phyloP scores from a whole-genome alignment of 2,888 invertebrate genomes.

The Pasiphila rectangulata region DNA sequence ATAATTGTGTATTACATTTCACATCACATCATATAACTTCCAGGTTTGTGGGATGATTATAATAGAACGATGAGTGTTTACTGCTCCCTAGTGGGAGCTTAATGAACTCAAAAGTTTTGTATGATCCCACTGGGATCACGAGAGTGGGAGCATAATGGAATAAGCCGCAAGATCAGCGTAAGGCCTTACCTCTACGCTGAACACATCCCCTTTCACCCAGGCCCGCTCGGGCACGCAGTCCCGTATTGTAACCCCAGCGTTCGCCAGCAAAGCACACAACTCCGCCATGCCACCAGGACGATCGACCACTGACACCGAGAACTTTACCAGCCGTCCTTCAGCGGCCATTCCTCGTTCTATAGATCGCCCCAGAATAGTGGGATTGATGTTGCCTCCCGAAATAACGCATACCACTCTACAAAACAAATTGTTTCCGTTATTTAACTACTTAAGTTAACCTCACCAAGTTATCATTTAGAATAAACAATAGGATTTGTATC shows the following conservation, averaged over 20 bases:
- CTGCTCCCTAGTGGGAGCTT: too few relatives aligned
- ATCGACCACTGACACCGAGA: slow-evolving; percentile 86
- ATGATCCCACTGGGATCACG: too few relatives aligned
- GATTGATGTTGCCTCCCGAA: slow-evolving; percentile 95
- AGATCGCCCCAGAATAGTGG: slow-evolving; percentile 91
- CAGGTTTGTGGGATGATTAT: too few relatives aligned
- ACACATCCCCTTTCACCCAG: slow-evolving; percentile 95
- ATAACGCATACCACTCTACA: slow-evolving; percentile 89
- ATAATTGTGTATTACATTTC: too few relatives aligned
- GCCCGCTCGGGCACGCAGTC: slow-evolving; percentile 97
- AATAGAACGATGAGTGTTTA: too few relatives aligned
- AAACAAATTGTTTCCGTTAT: neutral
- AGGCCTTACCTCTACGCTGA: slow-evolving; percentile 68
- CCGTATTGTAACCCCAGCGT: slow-evolving; percentile 91
- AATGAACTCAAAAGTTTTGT: too few relatives aligned
- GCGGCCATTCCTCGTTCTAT: slow-evolving; percentile 94
- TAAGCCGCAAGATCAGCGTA: too few relatives aligned
- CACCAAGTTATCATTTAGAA: too few relatives aligned
- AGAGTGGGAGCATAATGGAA: too few relatives aligned
- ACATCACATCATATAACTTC: too few relatives aligned
- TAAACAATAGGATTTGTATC: too few relatives aligned
- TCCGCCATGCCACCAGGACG: slow-evolving; percentile 94
- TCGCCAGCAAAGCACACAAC: slow-evolving; percentile 85
- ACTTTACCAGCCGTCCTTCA: slow-evolving; percentile 86
- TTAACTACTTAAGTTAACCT: too few relatives aligned